Base-by-base conservation (phyloP, 2,797 vertebrate genomes). In the Salarias fasciatus region DNA sequence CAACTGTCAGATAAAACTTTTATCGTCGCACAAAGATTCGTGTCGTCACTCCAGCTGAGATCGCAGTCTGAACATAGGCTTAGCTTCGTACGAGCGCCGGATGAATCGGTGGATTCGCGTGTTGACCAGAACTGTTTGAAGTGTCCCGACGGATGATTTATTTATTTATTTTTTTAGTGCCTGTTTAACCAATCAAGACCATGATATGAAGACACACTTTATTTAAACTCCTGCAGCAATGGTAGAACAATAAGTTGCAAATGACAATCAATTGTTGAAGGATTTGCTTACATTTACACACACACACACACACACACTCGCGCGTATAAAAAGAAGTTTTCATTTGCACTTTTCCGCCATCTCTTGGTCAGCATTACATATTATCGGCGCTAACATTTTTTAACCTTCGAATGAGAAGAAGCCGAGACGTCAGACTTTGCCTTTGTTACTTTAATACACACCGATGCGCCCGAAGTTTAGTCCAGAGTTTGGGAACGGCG, bases 201-300 rank as follows among this genome's bases (percentile, higher is more conserved):
- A 7, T 43, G 38, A 62, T 28, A 5, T 15, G 5, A 51, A n/a
- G 0, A 38, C 29, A 28, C 12, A 0, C 13, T 72, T 60, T 47
- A 5, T 5, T 76, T 65, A 18, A 24, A 54, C 31, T 67, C 63
- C 62, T 72, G 75, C 64, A 71, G 78, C 70, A 47, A 30, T 58
- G 55, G 65, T 63, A 42, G 64, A 40, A 64, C 55, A 60, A 44
- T 14, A 43, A 33, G 54, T 69, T 75, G 87, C 80, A 80, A 54
- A 72, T 72, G 86, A 88, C 86, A 89, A 89, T 89, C 86, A 75
- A 5, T 24, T 69, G 49, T 35, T 65, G 55, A 72, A 77, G 74
- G 72, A 67, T 62, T 59, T 29, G 18, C 18, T 24, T 24, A 3
- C 18, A 24, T 24, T 2, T 2, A 24, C 18, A 18, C 24, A 24